phyloP scores from a whole-genome alignment of 2,888 invertebrate species.

The Polietes domitor region DNA sequence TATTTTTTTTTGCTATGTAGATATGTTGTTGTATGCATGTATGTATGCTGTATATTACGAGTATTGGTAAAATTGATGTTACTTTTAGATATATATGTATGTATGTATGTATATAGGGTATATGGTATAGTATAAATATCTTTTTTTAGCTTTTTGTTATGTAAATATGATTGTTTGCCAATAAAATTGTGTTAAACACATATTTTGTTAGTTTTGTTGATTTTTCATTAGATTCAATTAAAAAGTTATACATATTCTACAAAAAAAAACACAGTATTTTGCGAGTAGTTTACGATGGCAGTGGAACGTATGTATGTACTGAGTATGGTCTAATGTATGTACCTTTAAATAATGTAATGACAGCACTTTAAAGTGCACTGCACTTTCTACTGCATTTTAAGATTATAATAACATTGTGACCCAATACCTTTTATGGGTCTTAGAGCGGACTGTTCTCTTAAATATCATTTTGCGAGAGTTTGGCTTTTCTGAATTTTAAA shows the following conservation, averaged over 20 bases:
- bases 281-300: neutral
- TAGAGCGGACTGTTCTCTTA: too few relatives aligned
- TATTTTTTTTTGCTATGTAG: neutral
- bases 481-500: too few relatives aligned
- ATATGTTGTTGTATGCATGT: neutral
- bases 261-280: too few relatives aligned
- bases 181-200: slow-evolving; percentile 34
- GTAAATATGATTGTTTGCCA: slow-evolving; percentile 35
- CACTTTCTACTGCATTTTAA: too few relatives aligned
- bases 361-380: too few relatives aligned
- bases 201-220: neutral
- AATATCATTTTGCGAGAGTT: too few relatives aligned
- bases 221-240: slow-evolving; percentile 2
- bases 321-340: too few relatives aligned
- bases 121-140: slow-evolving; percentile 11
- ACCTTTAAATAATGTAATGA: too few relatives aligned
- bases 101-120: neutral
- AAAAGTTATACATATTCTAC: slow-evolving; percentile 1
- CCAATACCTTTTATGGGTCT: too few relatives aligned
- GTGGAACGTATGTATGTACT: slow-evolving; percentile 56
- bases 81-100: neutral
- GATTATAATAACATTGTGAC: too few relatives aligned
- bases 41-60: slow-evolving; percentile 69
- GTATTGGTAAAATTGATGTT: slow-evolving; percentile 69
- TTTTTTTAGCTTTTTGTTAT: slow-evolving; percentile 67